Evolutionary conservation across 2,888 invertebrate genomes (phyloP), one percentile per base, ranked within the genome.

Genomic region (Calliopum simillimum): DNA sequence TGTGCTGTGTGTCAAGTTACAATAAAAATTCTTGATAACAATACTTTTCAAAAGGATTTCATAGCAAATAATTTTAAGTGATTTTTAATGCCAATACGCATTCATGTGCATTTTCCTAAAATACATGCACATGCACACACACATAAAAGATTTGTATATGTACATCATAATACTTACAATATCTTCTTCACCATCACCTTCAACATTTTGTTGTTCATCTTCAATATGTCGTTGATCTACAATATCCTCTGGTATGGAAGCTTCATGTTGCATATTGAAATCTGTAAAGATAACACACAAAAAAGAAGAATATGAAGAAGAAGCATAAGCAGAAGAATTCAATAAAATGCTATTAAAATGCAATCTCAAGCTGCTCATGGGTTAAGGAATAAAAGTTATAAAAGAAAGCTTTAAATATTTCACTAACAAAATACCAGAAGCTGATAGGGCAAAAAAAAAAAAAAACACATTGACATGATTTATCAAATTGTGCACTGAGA

Each of bases 211-310:
- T 61, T 72, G 59, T 14, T 71, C 72, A 21, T 76, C 80, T 49
- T 75, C 79, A 68, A 77, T 76, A 69, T 76, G 76, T 70, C 74
- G 76, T 73, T 82, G 82, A 79, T 82, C 83, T 74, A 83, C 79
- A 74, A 82, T 82, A 75, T 82, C 82, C 80, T 83, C 82, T 62
- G 82, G 83, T 79, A 82, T 82, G 72, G 76, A 77, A 72, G 82
- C 79, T 74, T 82, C 82, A 63, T 80, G 82, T 77, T 81, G 80
- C 65, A 83, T 79, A 80, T 82, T 82, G 77, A 83, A 83, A 79
- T 82, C 83, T 82, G 72, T 19, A 75, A 76, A 55, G 47, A 68
- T 47, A 72, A 70, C 16, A 70, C 21, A 64, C 70, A 25, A 14
- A 62, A 64, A 16, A n/a, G n/a, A n/a, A n/a, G n/a, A n/a, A n/a